These are phyloP conservation scores for Noctua pronuba DNA, from an alignment of 2,888 invertebrate genomes.

Conservation along the genomic window DNA sequence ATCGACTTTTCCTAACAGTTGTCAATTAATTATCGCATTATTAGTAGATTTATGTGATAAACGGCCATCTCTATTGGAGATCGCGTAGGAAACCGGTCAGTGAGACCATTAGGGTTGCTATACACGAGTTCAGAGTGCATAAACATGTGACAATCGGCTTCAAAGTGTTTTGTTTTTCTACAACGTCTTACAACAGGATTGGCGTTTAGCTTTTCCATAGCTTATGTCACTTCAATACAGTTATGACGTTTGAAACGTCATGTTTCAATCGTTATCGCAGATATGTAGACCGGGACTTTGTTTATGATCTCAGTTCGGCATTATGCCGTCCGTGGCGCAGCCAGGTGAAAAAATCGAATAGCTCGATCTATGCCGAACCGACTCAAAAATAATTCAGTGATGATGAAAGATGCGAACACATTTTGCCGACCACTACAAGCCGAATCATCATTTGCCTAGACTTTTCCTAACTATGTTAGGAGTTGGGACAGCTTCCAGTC, in stretches of 20 bases:
- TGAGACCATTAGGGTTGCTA: slow-evolving; percentile 16
- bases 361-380: too few species aligned
- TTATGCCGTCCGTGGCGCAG: too few species aligned
- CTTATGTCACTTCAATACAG: background rate
- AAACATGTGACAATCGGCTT: background rate
- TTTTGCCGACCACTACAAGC: too few species aligned
- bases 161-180: background rate
- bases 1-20: slow-evolving; percentile 47
- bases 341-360: too few species aligned
- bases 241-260: too few species aligned
- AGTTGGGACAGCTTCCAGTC: too few species aligned
- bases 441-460: too few species aligned
- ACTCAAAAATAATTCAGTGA: too few species aligned
- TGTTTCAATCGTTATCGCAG: background rate
- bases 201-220: background rate
- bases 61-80: slow-evolving; percentile 53
- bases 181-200: background rate
- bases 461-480: too few species aligned
- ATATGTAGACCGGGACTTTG: too few species aligned
- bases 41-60: slow-evolving; percentile 58
- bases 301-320: too few species aligned
- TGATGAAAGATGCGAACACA: too few species aligned
- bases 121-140: background rate
- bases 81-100: slow-evolving; percentile 57
- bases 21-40: slow-evolving; percentile 50